Base-by-base conservation (phyloP, 2,113 vertebrate genomes). In the Cyanoliseus patagonus region DNA sequence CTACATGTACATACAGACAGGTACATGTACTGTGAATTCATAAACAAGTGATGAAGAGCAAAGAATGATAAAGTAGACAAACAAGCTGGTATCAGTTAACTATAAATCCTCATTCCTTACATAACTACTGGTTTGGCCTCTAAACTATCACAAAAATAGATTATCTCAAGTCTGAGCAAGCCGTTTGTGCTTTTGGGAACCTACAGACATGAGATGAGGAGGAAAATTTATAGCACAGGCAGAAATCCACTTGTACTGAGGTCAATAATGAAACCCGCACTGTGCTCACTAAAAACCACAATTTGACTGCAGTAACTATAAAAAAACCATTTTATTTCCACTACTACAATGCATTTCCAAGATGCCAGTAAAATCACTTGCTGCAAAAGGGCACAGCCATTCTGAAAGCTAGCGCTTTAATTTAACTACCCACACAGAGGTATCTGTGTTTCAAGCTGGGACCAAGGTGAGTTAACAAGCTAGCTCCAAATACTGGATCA, bases 401-500 rank as follows among this genome's bases (percentile, higher is more conserved):
- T 77, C 59, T 46, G 20, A 87, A 95, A 66, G 37, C 23, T 61
- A 93, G 37, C 13, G 4, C 33, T 47, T 76, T 49, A 44, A 37
- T 61, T n/a, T 57, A n/a, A 18, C n/a, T 63, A 31, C 42, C 25
- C 17, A 27, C 0, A 0, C 41, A 67, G 47, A 75, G 41, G 28
- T 24, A 59, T 0, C 31, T 49, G 42, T 18, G 41, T 37, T 59
- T 44, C 75, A 73, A 30, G 76, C 13, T 8, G 19, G 33, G 37
- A 63, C n/a, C 66, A 12, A 28, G 53, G 13, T 3, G 3, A 59
- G 15, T 18, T 37, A 47, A 44, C 17, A 52, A 63, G n/a, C n/a
- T 67, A n/a, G 24, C 52, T 85, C 52, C 57, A 68, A 70, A 42
- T 6, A 20, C 37, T 0, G 0, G 14, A 13, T 10, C 57, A 67